Base-by-base conservation (phyloP, 2,888 invertebrate species). In the Creontiades dilutus region DNA sequence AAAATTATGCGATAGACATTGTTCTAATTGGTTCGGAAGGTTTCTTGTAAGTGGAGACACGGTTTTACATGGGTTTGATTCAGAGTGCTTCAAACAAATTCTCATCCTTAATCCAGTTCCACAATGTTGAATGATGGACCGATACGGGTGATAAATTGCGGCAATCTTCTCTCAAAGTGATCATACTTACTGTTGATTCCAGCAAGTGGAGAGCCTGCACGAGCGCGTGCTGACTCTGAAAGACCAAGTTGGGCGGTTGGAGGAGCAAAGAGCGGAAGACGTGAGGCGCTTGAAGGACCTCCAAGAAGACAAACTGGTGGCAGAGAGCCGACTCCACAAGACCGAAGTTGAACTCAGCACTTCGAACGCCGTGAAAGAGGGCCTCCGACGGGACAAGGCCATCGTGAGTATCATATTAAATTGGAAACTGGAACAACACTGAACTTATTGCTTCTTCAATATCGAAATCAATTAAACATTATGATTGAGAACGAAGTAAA, bases 291-390 rank as follows among this genome's bases (percentile, higher is more conserved):
- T 96, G 37, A 94, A 96, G 85, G 94, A 95, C 87, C 93, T 96
- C n/a, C 96, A 97, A 92, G 96, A 96, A 89, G 97, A 98, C 92
- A 95, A 96, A 91, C 94, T 95, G 84, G 95, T 96, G 91, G 93
- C 97, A 37, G 96, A 97, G 92, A 94, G 95, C 84, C 95, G 96
- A 91, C 94, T 98, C 89, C 96, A 97, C 92, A 97, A 97, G 92
- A 94, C 96, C 19, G 97, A 98, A 92, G 95, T 96, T 0, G 98
- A 98, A 93, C 94, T 98, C 48, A 96, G 95, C 90, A 94, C 96
- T 0, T 94, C 95, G 57, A 97, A 97, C 92, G 94, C 96, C 7
- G 94, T 96, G 13, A 95, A 96, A 92, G 97, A 97, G 92, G 95
- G 95, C 55, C 93, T 97, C 57, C 95, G 96, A 90, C 95, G 96